phyloP scores from a whole-genome alignment of 1,140 invertebrate species.

The Oreohelix idahoensis region DNA sequence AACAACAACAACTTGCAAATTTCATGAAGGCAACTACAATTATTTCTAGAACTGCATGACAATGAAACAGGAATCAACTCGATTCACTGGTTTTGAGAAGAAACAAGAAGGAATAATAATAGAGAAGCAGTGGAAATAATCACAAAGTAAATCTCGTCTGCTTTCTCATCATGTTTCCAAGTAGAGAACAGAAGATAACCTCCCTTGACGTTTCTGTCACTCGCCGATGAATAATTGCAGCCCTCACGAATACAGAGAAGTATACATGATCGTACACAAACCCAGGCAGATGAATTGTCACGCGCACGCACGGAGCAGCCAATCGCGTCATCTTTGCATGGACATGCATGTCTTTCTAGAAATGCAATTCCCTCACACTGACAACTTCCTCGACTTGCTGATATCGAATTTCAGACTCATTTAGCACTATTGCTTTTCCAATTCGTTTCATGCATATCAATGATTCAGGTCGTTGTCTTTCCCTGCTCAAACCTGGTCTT shows the following conservation, averaged over 20 bases:
- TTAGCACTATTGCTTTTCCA: not conserved
- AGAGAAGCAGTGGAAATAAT: no score
- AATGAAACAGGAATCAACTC: no score
- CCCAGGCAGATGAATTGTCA: not conserved
- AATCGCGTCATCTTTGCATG: not conserved
- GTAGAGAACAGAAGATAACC: not conserved
- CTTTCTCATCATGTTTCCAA: not conserved
- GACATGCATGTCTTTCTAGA: not conserved
- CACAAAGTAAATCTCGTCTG: not conserved
- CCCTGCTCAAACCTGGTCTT: not conserved
- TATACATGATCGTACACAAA: not conserved
- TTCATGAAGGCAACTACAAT: no score
- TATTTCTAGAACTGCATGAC: no score
- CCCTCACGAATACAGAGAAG: not conserved
- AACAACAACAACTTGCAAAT: no score
- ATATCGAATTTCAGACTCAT: constrained; percentile 11
- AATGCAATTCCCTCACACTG: not conserved
- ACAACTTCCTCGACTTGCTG: not conserved
- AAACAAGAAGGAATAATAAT: no score
- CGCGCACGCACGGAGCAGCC: not conserved
- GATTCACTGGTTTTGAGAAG: no score
- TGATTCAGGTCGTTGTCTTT: not conserved
- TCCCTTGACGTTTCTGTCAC: not conserved
- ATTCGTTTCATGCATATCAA: constrained; percentile 4
- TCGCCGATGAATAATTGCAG: not conserved